Evolutionary conservation across 2,888 invertebrate genomes (phyloP), one percentile per base, ranked within the genome.

Genomic region (Amblyjoppa fuscipennis): DNA sequence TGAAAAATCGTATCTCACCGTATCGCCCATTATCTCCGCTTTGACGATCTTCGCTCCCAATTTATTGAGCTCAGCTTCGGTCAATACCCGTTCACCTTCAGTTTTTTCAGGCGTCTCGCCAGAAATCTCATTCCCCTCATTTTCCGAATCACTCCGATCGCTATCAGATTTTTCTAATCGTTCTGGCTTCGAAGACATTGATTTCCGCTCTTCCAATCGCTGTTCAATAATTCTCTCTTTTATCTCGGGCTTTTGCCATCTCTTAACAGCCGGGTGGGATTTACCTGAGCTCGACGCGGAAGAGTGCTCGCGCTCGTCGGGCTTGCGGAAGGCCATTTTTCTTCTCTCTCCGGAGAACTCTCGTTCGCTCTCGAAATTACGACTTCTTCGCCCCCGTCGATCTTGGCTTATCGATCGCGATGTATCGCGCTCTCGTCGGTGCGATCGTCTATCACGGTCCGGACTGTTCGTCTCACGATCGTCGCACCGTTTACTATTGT

Each of bases 21-120:
- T 94, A 93, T 99, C 96, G 25, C 98, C 99, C 95, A 98, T 96
- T 90, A 99, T 96, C 96, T 99, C 99, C 16, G 99, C 99, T 95
- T 98, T 98, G 0, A 99, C 95, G 87, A 99, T 96, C 94, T 97
- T 98, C 1, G 99, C 98, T 59, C 97, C 98, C 61, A 99, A 93
- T 90, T 97, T 96, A 94, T 99, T 99, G 96, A 98, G 96, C 93
- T 99, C 97, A 89, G 96, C 96, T 94, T 98, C 97, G 66, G 96
- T 96, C 25, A 97, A 94, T 89, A 86, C 74, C 73, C 83, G 74
- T 2, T 88, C 64, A 13, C 45, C 79, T 70, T 25, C 61, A n/a
- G 68, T 13, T 53, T 84, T 69, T n/a, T 85, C 70, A 64, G 76
- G 76, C 3, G 88, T 80, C n/a, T 71, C 75, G 25, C 64, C 69